A percentile compares a stretch with the other conserved stretches of the same genome.
These are phyloP conservation scores for Pectinophora gossypiella DNA, from an alignment of 1,140 invertebrate genomes.

Conservation along the genomic window DNA sequence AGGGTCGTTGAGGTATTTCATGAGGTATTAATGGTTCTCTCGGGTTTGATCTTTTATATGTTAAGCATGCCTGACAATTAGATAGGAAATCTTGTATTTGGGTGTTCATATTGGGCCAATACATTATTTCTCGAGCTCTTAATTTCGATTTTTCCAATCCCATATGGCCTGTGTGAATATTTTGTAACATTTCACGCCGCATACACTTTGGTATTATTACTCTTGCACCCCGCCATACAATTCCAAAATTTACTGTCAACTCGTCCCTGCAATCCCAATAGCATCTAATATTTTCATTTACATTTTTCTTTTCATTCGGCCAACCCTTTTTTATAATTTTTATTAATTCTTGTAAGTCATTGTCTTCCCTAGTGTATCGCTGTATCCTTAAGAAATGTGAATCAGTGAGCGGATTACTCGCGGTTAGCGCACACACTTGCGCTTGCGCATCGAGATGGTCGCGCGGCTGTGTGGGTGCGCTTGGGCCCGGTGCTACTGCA, in stretches of 20 bases:
- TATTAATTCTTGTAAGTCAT: not conserved
- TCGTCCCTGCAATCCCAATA: not conserved
- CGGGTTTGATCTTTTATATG: not conserved
- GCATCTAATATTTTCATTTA: not conserved
- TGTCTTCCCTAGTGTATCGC: not conserved
- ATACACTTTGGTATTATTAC: not conserved
- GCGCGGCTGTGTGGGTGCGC: not conserved
- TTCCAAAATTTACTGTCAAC: not conserved
- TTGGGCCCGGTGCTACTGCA: not conserved
- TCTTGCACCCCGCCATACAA: not conserved
- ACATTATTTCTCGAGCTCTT: no score
- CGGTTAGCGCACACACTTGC: not conserved
- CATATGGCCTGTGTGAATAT: not conserved
- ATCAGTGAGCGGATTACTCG: not conserved
- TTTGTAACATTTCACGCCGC: not conserved
- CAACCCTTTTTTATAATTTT: not conserved
- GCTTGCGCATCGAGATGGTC: not conserved
- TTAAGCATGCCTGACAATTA: not conserved
- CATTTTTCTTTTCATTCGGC: not conserved
- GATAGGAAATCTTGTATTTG: not conserved
- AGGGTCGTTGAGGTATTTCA: not conserved
- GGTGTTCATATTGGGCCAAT: not conserved
- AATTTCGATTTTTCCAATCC: not conserved
- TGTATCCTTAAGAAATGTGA: not conserved
- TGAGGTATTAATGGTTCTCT: not conserved